Evolutionary conservation across 2,797 vertebrate genomes (phyloP).

Genomic region (Catamblyrhynchus diadema): DNA sequence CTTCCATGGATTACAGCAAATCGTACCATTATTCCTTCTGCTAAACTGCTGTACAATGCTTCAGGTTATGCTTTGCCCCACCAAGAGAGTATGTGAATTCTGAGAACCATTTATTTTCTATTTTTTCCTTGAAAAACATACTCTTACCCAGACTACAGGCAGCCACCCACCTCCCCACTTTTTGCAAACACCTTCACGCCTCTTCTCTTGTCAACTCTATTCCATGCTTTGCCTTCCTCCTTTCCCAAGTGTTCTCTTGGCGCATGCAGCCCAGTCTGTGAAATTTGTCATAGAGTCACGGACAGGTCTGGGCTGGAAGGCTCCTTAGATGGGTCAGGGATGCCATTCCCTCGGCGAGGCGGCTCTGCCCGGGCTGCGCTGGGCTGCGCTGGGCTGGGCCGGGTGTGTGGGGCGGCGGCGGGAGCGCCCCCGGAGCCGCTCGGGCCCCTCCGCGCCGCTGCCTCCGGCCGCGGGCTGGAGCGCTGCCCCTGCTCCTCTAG

Average conservation of each 20-base stretch:
- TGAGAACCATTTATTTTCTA: not conserved
- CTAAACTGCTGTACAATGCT: not conserved
- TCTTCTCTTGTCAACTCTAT: not conserved
- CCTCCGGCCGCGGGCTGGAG: not conserved
- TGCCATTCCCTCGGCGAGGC: not conserved
- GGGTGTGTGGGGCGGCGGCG: not conserved
- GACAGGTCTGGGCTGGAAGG: not conserved
- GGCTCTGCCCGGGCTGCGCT: not conserved
- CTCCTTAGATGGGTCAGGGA: not conserved
- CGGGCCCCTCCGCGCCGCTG: not conserved
- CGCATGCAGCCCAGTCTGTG: fast-evolving
- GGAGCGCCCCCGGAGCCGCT: not conserved
- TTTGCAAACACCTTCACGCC: not conserved
- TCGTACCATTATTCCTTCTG: not conserved
- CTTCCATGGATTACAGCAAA: not conserved
- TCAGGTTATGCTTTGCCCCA: not conserved
- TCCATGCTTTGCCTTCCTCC: not conserved
- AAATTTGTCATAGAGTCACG: fast-evolving
- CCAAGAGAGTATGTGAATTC: fast-evolving
- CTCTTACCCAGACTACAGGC: not conserved
- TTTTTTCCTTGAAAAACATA: not conserved
- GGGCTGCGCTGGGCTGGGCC: not conserved
- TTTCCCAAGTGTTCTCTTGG: too few species aligned
- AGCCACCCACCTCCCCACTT: not conserved
- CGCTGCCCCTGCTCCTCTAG: not conserved